Evolutionary conservation across 2,888 invertebrate species (phyloP), one percentile per base, ranked within the genome.

Genomic region (Volucella inflata): DNA sequence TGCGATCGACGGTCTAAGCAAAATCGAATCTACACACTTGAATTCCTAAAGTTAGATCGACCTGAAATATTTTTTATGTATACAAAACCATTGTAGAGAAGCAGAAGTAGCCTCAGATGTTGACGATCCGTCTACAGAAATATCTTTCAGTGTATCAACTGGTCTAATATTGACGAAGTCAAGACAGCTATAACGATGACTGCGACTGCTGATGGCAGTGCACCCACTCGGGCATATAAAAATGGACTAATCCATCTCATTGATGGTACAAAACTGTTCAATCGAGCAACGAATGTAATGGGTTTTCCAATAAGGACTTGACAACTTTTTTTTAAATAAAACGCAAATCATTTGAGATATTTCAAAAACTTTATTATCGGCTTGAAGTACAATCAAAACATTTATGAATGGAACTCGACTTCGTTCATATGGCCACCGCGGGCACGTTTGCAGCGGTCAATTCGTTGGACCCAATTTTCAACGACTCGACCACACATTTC

Each of bases 181-280:
- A 94, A 94, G 89, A 94, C 93, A 89, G 87, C 90, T 0, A 89
- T 89, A 38, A 90, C 88, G 36, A 87, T 89, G 1, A 88, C 89
- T 4, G 87, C 88, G 16, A 14, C 17, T 2, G 30, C 65, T 6
- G 87, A 82, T 8, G 75, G 64, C 8, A 76, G 92, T 30, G 89
- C 93, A 0, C 91, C 93, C 8, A 90, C 91, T 10, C 91, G 91
- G 1, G 92, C 92, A 1, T 94, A 95, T 81, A 94, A 94, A 88
- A 95, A 95, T 0, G 96, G 96, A 0, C 89, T 96, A 10, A 95
- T 96, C 0, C 92, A 96, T 42, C 90, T 95, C 14, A 95, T 96
- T 64, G 94, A 95, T 89, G 96, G 96, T 1, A 94, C 94, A 0
- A 94, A 95, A 11, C 93, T 95, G 12, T 94, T 94, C 87, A 95